Evolutionary conservation across 2,797 vertebrate genomes (phyloP), one percentile per base, ranked within the genome.

Genomic region (Pipistrellus nathusii): DNA sequence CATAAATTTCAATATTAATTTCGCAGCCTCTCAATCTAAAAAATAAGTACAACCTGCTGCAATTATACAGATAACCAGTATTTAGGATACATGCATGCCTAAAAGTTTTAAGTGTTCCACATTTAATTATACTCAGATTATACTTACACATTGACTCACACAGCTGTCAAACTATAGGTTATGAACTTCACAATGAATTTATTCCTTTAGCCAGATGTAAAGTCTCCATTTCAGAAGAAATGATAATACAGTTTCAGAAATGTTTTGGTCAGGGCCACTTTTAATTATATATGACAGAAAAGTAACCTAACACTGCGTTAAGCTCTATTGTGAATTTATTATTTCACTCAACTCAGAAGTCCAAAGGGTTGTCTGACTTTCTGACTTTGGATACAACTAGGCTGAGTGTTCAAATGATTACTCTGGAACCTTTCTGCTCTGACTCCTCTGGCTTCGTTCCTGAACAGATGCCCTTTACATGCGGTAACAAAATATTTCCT

Each of bases 1-100:
- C 93, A 96, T 96, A 96, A 81, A 96, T 97, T 95, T 96, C 73
- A 97, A 96, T 97, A 97, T 96, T 96, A 97, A 96, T 95, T 95
- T 95, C 69, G 77, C 38, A 92, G 66, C 68, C 72, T 97, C 87
- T 94, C 94, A 96, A 95, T 96, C 71, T 78, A 94, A 91, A 95
- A 94, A 96, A 96, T 85, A 97, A 94, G 96, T 86, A 85, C 62
- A 94, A 87, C 91, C 88, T 91, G 78, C 66, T 92, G 68, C 77
- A 93, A 71, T 81, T 94, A 82, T 71, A 85, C 53, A 94, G 73
- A 96, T 94, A 95, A 69, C 82, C 30, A 93, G 38, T 95, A 95
- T 91, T 95, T 85, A 92, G 78, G 25, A 53, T 68, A 87, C 13
- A 27, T 23, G 27, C 59, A 75, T 85, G 25, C 35, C 87, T 93